These are phyloP conservation scores for Cremastinae sp. DNA, from an alignment of 2,888 invertebrate species.

Conservation along the genomic window DNA sequence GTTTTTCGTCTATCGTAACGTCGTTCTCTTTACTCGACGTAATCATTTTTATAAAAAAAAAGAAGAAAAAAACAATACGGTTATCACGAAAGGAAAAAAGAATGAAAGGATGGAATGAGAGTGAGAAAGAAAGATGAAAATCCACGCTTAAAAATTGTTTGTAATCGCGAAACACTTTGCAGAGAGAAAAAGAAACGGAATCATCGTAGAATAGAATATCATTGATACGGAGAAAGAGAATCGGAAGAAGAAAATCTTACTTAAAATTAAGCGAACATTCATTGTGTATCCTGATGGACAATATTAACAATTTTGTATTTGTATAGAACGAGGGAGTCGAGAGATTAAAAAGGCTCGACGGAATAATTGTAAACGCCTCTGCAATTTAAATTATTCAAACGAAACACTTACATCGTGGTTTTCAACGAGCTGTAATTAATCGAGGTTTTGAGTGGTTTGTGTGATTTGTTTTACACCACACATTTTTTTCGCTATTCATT, in stretches of 20 bases:
- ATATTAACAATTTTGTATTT: constrained; percentile 78
- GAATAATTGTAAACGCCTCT: constrained; percentile 54
- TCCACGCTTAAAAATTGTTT: constrained; percentile 56
- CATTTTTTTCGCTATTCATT: constrained; percentile 32
- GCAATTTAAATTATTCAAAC: constrained; percentile 52
- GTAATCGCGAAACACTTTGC: constrained; percentile 52
- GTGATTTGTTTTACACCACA: constrained; percentile 58
- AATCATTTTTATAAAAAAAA: constrained; percentile 56
- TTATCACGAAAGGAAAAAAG: constrained; percentile 40
- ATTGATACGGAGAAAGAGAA: constrained; percentile 63
- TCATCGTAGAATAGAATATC: constrained; percentile 68
- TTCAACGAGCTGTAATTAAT: constrained; percentile 57
- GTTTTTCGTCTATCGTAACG: constrained; percentile 66
- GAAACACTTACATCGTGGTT: constrained; percentile 29
- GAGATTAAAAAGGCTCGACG: constrained; percentile 43
- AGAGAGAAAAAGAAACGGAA: constrained; percentile 38
- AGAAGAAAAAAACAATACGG: no score
- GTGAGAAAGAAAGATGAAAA: constrained; percentile 19
- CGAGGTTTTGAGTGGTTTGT: constrained; percentile 53
- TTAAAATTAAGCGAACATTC: constrained; percentile 71
- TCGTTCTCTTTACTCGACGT: constrained; percentile 60
- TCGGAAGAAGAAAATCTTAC: constrained; percentile 53
- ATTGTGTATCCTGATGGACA: constrained; percentile 74
- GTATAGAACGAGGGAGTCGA: constrained; percentile 69
- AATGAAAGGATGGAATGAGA: constrained; percentile 27